These are phyloP conservation scores for Pyrrhia umbra DNA, from an alignment of 2,888 invertebrate genomes.

Conservation along the genomic window DNA sequence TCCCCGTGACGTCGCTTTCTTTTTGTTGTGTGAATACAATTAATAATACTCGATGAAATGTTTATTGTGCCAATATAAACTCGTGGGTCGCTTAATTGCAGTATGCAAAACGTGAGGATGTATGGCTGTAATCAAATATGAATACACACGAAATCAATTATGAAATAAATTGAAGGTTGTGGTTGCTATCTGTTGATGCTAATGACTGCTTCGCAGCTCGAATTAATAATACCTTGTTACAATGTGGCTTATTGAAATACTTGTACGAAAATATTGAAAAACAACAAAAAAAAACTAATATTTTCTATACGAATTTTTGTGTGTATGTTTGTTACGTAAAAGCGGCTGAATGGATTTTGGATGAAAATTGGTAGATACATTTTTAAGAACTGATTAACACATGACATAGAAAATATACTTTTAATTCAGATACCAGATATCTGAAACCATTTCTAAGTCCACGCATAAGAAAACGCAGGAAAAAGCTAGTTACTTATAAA, in stretches of 20 bases:
- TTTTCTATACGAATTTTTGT: no score
- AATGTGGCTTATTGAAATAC: slow-evolving; percentile 7
- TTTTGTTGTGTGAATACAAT: slow-evolving; percentile 61
- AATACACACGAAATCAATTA: slow-evolving; percentile 48
- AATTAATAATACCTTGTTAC: slow-evolving; percentile 15
- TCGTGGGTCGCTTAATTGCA: slow-evolving; percentile 35
- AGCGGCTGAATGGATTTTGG: no score
- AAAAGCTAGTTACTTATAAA: not conserved
- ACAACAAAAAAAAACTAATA: no score
- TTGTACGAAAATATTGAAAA: not conserved
- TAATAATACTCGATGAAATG: slow-evolving; percentile 50
- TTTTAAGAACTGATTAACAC: no score
- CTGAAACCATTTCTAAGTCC: no score
- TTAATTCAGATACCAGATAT: no score
- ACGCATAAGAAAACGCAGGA: no score
- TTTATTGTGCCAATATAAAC: slow-evolving; percentile 43
- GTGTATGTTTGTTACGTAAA: no score
- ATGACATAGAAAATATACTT: no score
- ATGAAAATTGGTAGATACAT: no score
- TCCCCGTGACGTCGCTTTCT: slow-evolving; percentile 60
- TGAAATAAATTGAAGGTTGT: slow-evolving; percentile 48
- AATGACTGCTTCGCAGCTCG: slow-evolving; percentile 20
- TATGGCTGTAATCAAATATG: slow-evolving; percentile 12
- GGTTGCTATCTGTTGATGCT: slow-evolving; percentile 39
- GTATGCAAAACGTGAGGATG: slow-evolving; percentile 47